These are phyloP conservation scores for Thalassarche chlororhynchos DNA, from an alignment of 2,113 vertebrate species.

Conservation along the genomic window DNA sequence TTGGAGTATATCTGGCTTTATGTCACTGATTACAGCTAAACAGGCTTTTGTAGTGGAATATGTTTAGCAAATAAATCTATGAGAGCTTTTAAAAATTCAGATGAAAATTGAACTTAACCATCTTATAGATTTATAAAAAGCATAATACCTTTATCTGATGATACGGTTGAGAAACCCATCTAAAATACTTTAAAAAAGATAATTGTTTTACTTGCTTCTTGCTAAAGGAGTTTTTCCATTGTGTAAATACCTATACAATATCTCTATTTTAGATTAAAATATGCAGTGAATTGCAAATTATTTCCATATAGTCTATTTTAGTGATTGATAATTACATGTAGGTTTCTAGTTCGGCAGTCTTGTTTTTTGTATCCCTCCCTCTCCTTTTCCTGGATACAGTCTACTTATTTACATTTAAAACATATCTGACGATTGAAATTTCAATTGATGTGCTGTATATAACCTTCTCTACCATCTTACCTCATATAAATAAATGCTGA, in stretches of 20 bases:
- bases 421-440: background rate
- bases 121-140: background rate
- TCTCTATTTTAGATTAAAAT: background rate
- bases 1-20: background rate
- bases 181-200: background rate
- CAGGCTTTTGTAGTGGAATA: background rate
- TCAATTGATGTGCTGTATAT: accelerated
- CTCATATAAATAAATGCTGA: background rate
- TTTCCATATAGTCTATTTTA: background rate
- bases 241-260: background rate
- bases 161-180: background rate
- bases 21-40: background rate
- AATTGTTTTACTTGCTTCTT: background rate
- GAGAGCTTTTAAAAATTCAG: background rate
- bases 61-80: background rate
- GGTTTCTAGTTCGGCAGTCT: background rate
- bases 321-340: background rate
- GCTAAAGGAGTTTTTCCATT: background rate
- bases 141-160: background rate
- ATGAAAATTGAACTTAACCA: background rate
- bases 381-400: background rate
- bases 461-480: background rate
- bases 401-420: background rate
- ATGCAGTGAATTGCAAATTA: background rate
- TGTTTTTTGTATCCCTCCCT: background rate